Evolutionary conservation across 2,888 invertebrate species (phyloP), one percentile per base, ranked within the genome.

Genomic region (Drosophila mettleri): DNA sequence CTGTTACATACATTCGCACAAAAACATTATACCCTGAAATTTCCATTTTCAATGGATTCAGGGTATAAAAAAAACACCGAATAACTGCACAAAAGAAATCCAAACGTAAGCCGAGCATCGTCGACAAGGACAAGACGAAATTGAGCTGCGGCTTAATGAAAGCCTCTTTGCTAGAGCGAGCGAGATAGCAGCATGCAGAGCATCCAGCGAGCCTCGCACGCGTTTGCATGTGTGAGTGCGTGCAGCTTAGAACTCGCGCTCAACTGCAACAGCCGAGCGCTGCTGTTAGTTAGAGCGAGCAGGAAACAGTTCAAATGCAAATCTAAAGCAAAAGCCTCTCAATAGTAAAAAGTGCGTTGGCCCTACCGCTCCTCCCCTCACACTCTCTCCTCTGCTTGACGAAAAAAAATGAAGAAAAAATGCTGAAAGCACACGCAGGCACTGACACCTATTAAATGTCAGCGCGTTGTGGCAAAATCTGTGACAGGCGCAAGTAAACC

Each of bases 91-190:
- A 34, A 52, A 27, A 48, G 41, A n/a, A 46, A 65, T 41, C 58
- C 27, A 49, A 53, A 48, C 51, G 74, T 64, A 63, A 80, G 68
- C 76, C 57, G 64, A 79, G 60, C 39, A 53, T 51, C 48, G 39
- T 20, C 65, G 63, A 65, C 80, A 73, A 80, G 77, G 77, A 73
- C 78, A 66, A 61, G 63, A 57, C 64, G 77, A 80, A 80, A 76
- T 69, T 77, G 78, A 78, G 80, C 73, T 68, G 73, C 77, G 67
- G 69, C 80, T 78, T 80, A 78, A 77, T 73, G 62, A 72, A 76
- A 76, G 77, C 78, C 63, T 66, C 69, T 66, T 63, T 53, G 58
- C 39, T 12, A 33, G 20, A 27, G 48, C 1, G 55, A 39, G 27
- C 31, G 33, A 48, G 65, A 45, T 2, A 9, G 38, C 6, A 14